phyloP scores from a whole-genome alignment of 1,140 invertebrate species.

The Drosophila bipectinata region DNA sequence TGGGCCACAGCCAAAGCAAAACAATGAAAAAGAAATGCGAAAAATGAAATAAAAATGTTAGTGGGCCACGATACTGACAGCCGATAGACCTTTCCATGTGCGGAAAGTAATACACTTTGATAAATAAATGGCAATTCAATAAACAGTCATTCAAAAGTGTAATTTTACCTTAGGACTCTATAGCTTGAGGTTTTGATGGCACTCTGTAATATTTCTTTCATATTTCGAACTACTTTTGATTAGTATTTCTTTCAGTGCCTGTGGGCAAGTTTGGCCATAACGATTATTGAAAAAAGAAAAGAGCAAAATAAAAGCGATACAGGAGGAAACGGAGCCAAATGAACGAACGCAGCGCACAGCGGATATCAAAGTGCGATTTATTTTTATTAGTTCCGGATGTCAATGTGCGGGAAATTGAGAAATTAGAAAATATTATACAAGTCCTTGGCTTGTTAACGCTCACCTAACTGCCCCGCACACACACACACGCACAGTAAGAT shows the following conservation, averaged over 20 bases:
- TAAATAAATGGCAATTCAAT: not conserved
- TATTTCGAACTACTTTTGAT: not conserved
- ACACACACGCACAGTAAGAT: slow-evolving; percentile 25
- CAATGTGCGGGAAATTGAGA: slow-evolving; percentile 82
- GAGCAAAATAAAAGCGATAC: slow-evolving; percentile 27
- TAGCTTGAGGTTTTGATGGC: too few species aligned
- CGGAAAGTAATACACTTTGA: slow-evolving; percentile 10
- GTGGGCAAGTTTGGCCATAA: slow-evolving; percentile 32
- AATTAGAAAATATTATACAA: slow-evolving; percentile 83
- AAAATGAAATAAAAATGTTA: slow-evolving; percentile 78
- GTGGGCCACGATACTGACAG: slow-evolving; percentile 53
- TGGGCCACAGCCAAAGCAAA: slow-evolving; percentile 36
- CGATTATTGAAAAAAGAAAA: slow-evolving; percentile 44
- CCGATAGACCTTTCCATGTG: slow-evolving; percentile 42
- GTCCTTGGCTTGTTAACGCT: slow-evolving; percentile 71
- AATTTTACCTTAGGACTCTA: not conserved
- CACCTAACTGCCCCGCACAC: slow-evolving; percentile 55
- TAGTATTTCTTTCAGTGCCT: not conserved
- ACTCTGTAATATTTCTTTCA: too few species aligned
- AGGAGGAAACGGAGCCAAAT: slow-evolving; percentile 49
- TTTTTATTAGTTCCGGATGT: slow-evolving; percentile 83
- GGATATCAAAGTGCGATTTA: slow-evolving; percentile 83
- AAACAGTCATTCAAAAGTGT: slow-evolving; percentile 8
- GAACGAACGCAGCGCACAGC: slow-evolving; percentile 58
- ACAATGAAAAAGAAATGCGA: slow-evolving; percentile 60